These are phyloP conservation scores for Styela plicata DNA, from an alignment of 23 tunicate genomes.

Conservation along the genomic window DNA sequence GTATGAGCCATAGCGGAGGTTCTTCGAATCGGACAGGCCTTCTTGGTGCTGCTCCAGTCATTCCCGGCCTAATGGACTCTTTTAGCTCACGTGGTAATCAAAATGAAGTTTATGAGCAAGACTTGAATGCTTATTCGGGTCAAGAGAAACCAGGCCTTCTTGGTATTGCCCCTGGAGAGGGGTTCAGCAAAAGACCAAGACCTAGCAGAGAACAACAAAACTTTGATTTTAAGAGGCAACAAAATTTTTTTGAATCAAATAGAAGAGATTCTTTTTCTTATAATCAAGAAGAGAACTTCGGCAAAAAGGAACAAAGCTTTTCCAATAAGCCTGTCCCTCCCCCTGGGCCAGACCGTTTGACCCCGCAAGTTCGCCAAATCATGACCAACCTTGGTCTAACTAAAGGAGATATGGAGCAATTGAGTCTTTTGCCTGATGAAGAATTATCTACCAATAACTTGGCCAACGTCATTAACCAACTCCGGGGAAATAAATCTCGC, in stretches of 20 bases:
- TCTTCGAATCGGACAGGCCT: not conserved
- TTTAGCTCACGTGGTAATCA: not conserved
- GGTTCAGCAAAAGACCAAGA: no score
- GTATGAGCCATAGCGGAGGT: not conserved
- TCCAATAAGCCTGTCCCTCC: no score
- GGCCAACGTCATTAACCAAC: slow-evolving; percentile 44
- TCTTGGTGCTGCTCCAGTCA: slow-evolving; percentile 5
- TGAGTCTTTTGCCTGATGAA: slow-evolving; percentile 67
- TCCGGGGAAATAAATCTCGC: not conserved
- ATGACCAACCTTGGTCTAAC: slow-evolving; percentile 61
- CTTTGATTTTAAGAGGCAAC: not conserved
- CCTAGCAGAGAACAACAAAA: not conserved
- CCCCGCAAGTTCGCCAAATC: slow-evolving; percentile 47
- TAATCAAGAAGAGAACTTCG: not conserved
- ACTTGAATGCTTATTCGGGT: not conserved
- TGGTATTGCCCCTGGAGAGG: not conserved
- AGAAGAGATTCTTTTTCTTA: not conserved
- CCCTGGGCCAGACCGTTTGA: not conserved
- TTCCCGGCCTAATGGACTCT: not conserved
- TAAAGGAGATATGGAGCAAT: slow-evolving; percentile 53
- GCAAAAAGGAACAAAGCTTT: not conserved
- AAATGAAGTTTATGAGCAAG: not conserved
- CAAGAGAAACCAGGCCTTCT: slow-evolving; percentile 2
- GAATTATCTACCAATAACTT: slow-evolving; percentile 44
- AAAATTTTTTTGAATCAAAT: not conserved